Evolutionary conservation across 2,888 invertebrate species (phyloP).

Genomic region (Aplocera efformata): DNA sequence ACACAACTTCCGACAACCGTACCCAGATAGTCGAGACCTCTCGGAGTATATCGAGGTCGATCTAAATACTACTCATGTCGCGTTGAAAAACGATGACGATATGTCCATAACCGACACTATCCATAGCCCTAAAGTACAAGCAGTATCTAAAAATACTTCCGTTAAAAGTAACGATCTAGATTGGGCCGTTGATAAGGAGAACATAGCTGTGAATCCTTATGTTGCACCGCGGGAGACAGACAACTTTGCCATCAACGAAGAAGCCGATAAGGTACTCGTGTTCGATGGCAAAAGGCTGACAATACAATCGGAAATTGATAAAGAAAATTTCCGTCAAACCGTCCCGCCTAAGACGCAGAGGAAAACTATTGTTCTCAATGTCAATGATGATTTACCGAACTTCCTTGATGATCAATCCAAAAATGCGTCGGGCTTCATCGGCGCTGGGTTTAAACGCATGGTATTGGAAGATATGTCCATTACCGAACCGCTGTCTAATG

Average conservation of each 20-base stretch:
- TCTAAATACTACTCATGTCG: slow-evolving; percentile 53
- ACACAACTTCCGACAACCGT: slow-evolving; percentile 36
- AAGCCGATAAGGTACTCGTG: slow-evolving; percentile 54
- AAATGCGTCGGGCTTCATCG: slow-evolving; percentile 15
- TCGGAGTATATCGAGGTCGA: slow-evolving; percentile 66
- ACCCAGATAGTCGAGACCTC: slow-evolving; percentile 36
- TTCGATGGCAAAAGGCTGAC: slow-evolving; percentile 64
- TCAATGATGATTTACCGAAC: slow-evolving; percentile 60
- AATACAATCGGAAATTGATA: slow-evolving; percentile 41
- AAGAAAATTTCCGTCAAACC: slow-evolving; percentile 32
- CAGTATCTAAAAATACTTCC: slow-evolving; percentile 39
- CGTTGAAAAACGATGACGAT: slow-evolving; percentile 44
- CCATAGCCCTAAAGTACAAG: slow-evolving; percentile 52
- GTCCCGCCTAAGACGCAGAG: slow-evolving; percentile 38
- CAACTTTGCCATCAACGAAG: slow-evolving; percentile 55
- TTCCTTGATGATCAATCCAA: slow-evolving; percentile 36
- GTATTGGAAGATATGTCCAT: slow-evolving; percentile 16
- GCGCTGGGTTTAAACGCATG: slow-evolving; percentile 8
- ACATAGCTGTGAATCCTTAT: slow-evolving; percentile 62
- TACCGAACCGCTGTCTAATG: slow-evolving; percentile 6
- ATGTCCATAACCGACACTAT: slow-evolving; percentile 70
- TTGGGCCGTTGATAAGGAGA: slow-evolving; percentile 64
- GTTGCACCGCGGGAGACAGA: slow-evolving; percentile 44
- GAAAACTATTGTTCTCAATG: slow-evolving; percentile 56
- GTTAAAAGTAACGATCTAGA: slow-evolving; percentile 41